Percentiles rank a stretch among this genome's conserved stretches.
phyloP scores from a whole-genome alignment of 2,113 vertebrate genomes.

The Plectropomus leopardus region DNA sequence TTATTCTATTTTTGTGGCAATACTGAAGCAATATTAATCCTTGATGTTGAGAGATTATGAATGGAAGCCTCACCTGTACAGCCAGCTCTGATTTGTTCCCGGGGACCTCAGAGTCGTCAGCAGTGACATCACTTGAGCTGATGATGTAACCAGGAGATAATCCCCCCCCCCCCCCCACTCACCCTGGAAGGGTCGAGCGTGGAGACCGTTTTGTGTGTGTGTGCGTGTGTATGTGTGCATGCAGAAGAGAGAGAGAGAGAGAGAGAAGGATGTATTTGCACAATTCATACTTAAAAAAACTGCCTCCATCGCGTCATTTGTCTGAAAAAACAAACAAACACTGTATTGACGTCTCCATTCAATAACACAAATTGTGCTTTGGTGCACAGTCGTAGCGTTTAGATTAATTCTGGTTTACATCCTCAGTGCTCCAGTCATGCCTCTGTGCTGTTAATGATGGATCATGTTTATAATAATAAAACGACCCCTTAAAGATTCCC shows the following conservation, averaged over 20 bases:
- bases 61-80: constrained; percentile 70
- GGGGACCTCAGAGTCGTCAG: constrained; percentile 54
- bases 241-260: too few relatives aligned
- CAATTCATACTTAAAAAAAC: constrained; percentile 47
- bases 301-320: constrained; percentile 36
- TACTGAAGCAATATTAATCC: constrained; percentile 88
- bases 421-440: constrained; percentile 63
- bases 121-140: constrained; percentile 70
- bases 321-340: constrained; percentile 55
- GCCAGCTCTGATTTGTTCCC: constrained; percentile 67
- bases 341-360: constrained; percentile 53
- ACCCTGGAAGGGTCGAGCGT: constrained; percentile 36
- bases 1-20: constrained; percentile 82
- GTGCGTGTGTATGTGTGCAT: constrained; percentile 8
- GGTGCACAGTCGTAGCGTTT: constrained; percentile 45
- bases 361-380: constrained; percentile 37
- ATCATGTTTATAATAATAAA: constrained; percentile 55
- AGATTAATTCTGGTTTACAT: constrained; percentile 60
- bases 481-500: constrained; percentile 45
- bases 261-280: too few relatives aligned
- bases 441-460: constrained; percentile 32
- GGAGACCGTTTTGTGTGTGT: constrained; percentile 11
- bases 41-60: constrained; percentile 68
- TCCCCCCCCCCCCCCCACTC: constrained; percentile 23
- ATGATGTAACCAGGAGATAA: constrained; percentile 80